Conservation (phyloP, 2,113 vertebrate species). For the Paralichthys olivaceus region DNA sequence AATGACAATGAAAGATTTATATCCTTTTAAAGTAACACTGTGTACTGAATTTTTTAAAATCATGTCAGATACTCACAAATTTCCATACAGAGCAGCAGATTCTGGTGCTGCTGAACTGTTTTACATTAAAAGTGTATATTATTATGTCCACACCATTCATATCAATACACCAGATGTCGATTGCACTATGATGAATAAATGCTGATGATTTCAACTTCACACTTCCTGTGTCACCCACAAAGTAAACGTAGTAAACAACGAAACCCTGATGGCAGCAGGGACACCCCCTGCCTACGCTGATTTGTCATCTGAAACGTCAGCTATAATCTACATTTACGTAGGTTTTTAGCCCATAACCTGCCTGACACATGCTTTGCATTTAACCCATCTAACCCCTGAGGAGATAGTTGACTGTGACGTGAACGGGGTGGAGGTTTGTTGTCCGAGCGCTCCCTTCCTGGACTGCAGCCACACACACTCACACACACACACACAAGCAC, state of each 20-base stretch:
- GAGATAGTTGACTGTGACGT: constrained; percentile 36
- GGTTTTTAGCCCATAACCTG: constrained; percentile 37
- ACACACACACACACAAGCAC: constrained; percentile 1
- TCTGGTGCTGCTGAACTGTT: not conserved
- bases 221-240: constrained; percentile 29
- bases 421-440: constrained; percentile 27
- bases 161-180: not conserved
- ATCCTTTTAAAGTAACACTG: not conserved
- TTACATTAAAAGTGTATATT: not conserved
- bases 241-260: constrained; percentile 16
- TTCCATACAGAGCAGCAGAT: not conserved
- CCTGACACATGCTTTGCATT: constrained; percentile 16
- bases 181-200: constrained; percentile 2
- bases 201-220: constrained; percentile 25
- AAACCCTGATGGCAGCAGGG: constrained; percentile 32
- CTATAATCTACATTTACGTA: constrained; percentile 16
- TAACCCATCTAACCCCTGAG: constrained; percentile 10
- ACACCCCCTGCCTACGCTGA: constrained; percentile 7
- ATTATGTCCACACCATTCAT: not conserved
- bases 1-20: not conserved
- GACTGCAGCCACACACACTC: constrained; percentile 31
- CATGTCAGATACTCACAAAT: not conserved
- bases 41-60: not conserved
- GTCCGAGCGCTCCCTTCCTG: constrained; percentile 63
- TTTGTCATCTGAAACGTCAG: constrained; percentile 3